Evolutionary conservation across 2,888 invertebrate species (phyloP), one percentile per base, ranked within the genome.

Genomic region (Phania funesta): DNA sequence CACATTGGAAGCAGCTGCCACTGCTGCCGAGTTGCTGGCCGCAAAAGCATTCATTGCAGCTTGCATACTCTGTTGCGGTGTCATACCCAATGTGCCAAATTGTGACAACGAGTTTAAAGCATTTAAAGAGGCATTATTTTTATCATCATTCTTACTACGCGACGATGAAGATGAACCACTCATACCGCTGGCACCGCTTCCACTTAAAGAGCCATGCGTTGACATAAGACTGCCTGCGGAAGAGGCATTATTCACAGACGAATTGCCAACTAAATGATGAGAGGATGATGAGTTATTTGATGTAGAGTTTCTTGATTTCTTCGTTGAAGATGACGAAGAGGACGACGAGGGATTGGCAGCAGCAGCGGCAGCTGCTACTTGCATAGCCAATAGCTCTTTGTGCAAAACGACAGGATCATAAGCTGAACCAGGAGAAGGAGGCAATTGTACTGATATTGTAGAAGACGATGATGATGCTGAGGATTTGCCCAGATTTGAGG

Each of bases 21-120:
- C 85, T 32, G 58, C 87, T 48, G 76, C 87, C 65, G 78, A 87
- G 35, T 89, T 88, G 65, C 90, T 91, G 3, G 90, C 91, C 13
- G 91, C 88, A 84, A 90, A 90, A 1, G 91, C 91, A 86, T 91
- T 91, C 91, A 91, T 91, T 2, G 91, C 91, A 48, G 91, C 91
- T 85, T 91, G 91, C 85, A 91, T 90, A 86, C 91, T 91, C 78
- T 91, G 91, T 81, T 90, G 90, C 3, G 91, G 90, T 84, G 89
- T 91, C 84, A 91, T 88, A 16, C 91, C 90, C 32, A 91, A 81
- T 16, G 89, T 89, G 13, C 91, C 90, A 29, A 91, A 88, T 78
- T 91, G 91, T 2, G 91, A 90, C 52, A 91, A 80, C 24, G 91
- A 91, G 70, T 90, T 91, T 29, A 91, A 87, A 2, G 91, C 91